Percentiles rank a stretch among this genome's conserved stretches.
Evolutionary conservation across 2,888 invertebrate species (phyloP).

Genomic region (Odontomyia ornata): DNA sequence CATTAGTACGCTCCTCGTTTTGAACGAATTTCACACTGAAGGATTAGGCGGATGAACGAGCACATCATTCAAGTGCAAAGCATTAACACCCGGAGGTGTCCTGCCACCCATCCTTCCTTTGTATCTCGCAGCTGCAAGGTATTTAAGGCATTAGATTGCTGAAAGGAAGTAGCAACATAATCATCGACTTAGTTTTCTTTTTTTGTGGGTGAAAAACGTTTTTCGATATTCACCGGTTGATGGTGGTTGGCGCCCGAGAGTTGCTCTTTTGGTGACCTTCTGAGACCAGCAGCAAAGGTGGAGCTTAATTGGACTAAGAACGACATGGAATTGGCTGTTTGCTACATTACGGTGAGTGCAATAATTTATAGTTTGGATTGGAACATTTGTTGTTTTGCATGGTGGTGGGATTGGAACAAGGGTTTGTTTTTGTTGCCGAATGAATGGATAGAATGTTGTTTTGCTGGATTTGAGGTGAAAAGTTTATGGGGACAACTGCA

Average conservation of each 20-base stretch:
- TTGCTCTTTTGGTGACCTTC: neutral
- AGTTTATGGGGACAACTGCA: too few species aligned
- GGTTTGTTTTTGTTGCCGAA: too few species aligned
- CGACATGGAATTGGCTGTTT: slow-evolving; percentile 38
- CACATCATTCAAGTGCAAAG: slow-evolving; percentile 6
- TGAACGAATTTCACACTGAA: neutral
- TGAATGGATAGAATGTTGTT: too few species aligned
- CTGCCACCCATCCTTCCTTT: neutral
- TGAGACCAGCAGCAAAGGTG: neutral
- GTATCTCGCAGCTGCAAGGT: too few species aligned
- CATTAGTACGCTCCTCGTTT: neutral
- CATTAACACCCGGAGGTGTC: neutral
- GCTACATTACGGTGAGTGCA: slow-evolving; percentile 40
- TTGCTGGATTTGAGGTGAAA: too few species aligned
- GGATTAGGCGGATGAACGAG: slow-evolving; percentile 24
- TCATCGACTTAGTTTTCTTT: slow-evolving; percentile 10
- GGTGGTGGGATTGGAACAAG: neutral
- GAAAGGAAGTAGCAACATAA: slow-evolving; percentile 6
- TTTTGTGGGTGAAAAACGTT: slow-evolving; percentile 1
- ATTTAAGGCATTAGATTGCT: neutral
- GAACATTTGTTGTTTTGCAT: neutral
- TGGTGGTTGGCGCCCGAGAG: neutral
- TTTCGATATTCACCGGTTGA: neutral
- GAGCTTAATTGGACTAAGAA: slow-evolving; percentile 45
- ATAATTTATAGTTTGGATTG: slow-evolving; percentile 25